Base-by-base conservation (phyloP, 2,113 vertebrate species). In the Esox niger region DNA sequence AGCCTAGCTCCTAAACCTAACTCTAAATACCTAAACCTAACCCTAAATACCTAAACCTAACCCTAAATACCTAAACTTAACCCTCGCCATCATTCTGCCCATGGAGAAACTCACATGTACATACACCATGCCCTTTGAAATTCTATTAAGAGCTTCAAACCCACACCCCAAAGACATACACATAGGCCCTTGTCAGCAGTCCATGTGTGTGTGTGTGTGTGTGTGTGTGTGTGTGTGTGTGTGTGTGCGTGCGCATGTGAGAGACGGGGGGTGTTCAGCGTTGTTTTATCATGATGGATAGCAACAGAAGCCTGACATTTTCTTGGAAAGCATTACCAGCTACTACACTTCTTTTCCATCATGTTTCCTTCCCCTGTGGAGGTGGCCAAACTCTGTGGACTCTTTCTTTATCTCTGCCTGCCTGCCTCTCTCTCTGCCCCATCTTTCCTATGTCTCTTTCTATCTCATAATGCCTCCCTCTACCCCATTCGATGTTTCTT, bases 281-380 rank as follows among this genome's bases (percentile, higher is more conserved):
- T 33, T 35, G 17, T 64, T 64, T 60, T 20, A 64, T 67, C 65
- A 59, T 60, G 67, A 78, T 64, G 68, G 43, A 70, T 67, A 27
- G 30, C 54, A 60, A 56, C 27, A n/a, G 31, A n/a, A 20, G 20
- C 31, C 27, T 54, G 64, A 56, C 71, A 35, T 64, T 54, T 70
- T 69, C 43, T 64, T 60, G 56, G 47, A 73, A 35, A 43, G 30
- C 30, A 59, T 27, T 6, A 25, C 20, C n/a, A n/a, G n/a, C n/a
- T n/a, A n/a, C n/a, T n/a, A n/a, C n/a, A n/a, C n/a, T 15, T 29
- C n/a, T 33, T 62, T 62, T 47, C 43, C 47, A 66, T 54, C 52
- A 31, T 38, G 15, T 7, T 49, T 8, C 26, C 9, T 26, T 56
- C 32, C 31, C 23, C 33, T 23, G 35, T 43, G 47, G 17, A 29